Conservation (phyloP, 2,888 invertebrate genomes). For the Philereme transversata region DNA sequence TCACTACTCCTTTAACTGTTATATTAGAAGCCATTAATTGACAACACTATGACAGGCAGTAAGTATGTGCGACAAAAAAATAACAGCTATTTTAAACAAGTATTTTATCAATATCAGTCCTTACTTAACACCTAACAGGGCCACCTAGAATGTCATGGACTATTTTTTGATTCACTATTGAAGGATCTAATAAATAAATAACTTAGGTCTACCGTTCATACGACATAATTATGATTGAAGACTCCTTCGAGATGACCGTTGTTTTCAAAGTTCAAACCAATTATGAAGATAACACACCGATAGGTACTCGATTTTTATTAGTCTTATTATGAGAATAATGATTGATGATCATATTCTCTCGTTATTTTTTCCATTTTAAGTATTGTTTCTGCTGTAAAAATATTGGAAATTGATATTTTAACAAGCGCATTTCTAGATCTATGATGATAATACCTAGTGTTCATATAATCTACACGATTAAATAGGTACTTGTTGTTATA, state of each 20-base stretch:
- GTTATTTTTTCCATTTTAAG: not conserved
- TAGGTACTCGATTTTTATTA: constrained; percentile 31
- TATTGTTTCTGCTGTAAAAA: too few species aligned
- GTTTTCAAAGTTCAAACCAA: constrained; percentile 44
- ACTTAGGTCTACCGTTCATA: constrained; percentile 27
- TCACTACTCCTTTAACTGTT: constrained; percentile 50
- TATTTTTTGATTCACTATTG: constrained; percentile 47
- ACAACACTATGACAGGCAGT: constrained; percentile 55
- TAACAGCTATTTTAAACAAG: constrained; percentile 36
- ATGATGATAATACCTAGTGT: too few species aligned
- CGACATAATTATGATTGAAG: constrained; percentile 24
- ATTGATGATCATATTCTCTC: constrained; percentile 14
- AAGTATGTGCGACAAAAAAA: constrained; percentile 37
- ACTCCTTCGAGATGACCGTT: constrained; percentile 32
- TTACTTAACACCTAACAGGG: constrained; percentile 74
- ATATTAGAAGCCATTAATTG: constrained; percentile 47
- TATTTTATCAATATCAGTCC: constrained; percentile 74
- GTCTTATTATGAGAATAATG: constrained; percentile 20
- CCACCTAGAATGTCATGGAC: constrained; percentile 48
- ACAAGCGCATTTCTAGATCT: too few species aligned
- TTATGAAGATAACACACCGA: constrained; percentile 50
- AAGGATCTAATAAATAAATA: constrained; percentile 60
- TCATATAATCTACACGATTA: too few species aligned
- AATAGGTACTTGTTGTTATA: too few species aligned
- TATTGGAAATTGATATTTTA: too few species aligned